Evolutionary conservation across 2,113 vertebrate species (phyloP).

Genomic region (Chaetorhynchus papuensis): DNA sequence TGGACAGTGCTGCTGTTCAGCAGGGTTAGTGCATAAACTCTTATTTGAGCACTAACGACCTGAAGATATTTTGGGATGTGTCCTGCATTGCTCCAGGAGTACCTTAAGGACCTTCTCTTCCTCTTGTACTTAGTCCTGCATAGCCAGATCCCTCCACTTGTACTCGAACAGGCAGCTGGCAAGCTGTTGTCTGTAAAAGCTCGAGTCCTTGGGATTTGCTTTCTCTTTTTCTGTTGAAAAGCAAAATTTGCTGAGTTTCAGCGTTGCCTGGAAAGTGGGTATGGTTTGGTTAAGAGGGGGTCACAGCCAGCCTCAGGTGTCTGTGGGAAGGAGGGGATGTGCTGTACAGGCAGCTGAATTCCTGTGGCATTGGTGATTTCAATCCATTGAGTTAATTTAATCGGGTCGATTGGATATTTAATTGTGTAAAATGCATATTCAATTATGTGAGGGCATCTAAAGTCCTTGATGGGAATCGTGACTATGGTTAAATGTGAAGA

Average conservation of each 20-base stretch:
- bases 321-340: background rate
- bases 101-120: background rate
- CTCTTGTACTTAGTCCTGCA: background rate
- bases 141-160: background rate
- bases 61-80: background rate
- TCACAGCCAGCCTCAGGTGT: background rate
- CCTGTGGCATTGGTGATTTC: background rate
- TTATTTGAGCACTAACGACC: background rate
- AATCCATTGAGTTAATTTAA: background rate
- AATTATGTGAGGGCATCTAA: background rate
- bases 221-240: background rate
- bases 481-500: background rate
- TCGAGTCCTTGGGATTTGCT: background rate
- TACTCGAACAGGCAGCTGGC: background rate
- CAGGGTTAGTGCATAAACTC: background rate
- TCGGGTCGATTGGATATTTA: background rate
- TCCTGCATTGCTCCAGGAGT: background rate
- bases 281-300: background rate
- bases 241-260: background rate
- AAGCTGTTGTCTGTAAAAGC: background rate
- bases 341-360: background rate
- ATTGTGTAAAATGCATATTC: background rate
- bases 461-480: background rate
- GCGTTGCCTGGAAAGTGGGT: background rate
- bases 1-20: background rate